Percentiles rank a stretch among this genome's conserved stretches.
Evolutionary conservation across 2,888 invertebrate species (phyloP).

Genomic region (Volucella inanis): DNA sequence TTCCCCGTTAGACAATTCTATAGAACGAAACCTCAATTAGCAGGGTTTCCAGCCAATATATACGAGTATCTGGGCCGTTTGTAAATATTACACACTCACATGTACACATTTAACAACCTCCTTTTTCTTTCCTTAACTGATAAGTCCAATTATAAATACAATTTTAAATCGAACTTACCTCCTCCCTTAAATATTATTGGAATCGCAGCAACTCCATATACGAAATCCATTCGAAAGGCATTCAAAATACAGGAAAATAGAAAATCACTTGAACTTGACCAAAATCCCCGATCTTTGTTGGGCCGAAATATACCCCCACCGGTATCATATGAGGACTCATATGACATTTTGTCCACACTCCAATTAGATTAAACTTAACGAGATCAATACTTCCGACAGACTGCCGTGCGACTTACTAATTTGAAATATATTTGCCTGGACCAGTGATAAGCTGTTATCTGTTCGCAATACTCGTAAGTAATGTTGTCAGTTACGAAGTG

Average conservation of each 20-base stretch:
- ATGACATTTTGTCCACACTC: slow-evolving; percentile 45
- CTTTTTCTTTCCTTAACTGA: too few relatives aligned
- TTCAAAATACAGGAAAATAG: slow-evolving; percentile 42
- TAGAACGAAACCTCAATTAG: too few relatives aligned
- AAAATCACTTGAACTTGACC: slow-evolving; percentile 53
- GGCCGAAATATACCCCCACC: slow-evolving; percentile 48
- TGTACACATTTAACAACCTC: too few relatives aligned
- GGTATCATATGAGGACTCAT: slow-evolving; percentile 46
- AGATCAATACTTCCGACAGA: slow-evolving; percentile 9
- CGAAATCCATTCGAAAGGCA: slow-evolving; percentile 52
- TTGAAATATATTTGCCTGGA: not conserved
- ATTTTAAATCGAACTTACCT: slow-evolving; percentile 39
- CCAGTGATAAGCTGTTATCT: slow-evolving; percentile 9
- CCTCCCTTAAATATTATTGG: slow-evolving; percentile 15
- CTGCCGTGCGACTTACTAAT: not conserved
- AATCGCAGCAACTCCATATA: slow-evolving; percentile 27
- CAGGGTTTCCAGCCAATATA: too few relatives aligned
- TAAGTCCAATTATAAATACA: too few relatives aligned
- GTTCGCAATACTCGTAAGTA: not conserved
- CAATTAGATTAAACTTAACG: slow-evolving; percentile 11
- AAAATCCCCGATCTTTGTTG: slow-evolving; percentile 59
- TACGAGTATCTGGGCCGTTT: too few relatives aligned
- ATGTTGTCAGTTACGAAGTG: not conserved
- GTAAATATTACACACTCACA: too few relatives aligned
- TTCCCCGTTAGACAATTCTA: too few relatives aligned